Evolutionary conservation across 1,140 invertebrate species (phyloP), one percentile per base, ranked within the genome.

Genomic region (Neodiprion virginianus): DNA sequence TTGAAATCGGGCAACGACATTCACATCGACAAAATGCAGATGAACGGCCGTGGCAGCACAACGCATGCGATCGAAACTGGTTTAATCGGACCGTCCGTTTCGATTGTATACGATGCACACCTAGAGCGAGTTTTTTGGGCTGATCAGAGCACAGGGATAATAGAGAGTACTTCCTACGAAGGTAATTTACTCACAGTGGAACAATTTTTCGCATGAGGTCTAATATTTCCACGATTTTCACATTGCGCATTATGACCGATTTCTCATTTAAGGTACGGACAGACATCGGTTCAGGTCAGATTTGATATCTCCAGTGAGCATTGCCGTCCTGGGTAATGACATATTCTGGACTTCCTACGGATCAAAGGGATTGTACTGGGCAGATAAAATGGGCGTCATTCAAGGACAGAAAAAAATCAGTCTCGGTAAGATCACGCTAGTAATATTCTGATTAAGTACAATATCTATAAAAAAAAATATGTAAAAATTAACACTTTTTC

Each of bases 1-100:
- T 87, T 94, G 12, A 79, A 84, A 73, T 88, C 88, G 9, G 81
- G 84, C 0, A 74, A 87, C 2, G 81, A 85, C 9, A 88, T 89
- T 17, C 90, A 91, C 49, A 91, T 95, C 17, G 91, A 93, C 78
- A 87, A 91, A 23, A 81, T 92, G 71, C 80, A 87, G 7, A 90
- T 93, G 89, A 90, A 90, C 79, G 93, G 92, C 2, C 80, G 79
- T 5, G 87, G 88, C 0, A 67, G 74, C 0, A 83, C 88, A 71
- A 83, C 80, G 4, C 90, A 90, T 70, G 75, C 91, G 0, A 84
- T 91, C 21, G 90, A 92, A 75, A 77, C 87, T 8, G 86, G 87
- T 40, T 75, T 91, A n/a, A 68, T 78, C 74, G 92, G 91, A 69
- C 90, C 90, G 1, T 83, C 85, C 17, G 73, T 91, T 28, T 81